Percentiles rank a stretch among this genome's conserved stretches.
Conservation (phyloP, 2,113 vertebrate genomes). For the Pluvialis apricaria region DNA sequence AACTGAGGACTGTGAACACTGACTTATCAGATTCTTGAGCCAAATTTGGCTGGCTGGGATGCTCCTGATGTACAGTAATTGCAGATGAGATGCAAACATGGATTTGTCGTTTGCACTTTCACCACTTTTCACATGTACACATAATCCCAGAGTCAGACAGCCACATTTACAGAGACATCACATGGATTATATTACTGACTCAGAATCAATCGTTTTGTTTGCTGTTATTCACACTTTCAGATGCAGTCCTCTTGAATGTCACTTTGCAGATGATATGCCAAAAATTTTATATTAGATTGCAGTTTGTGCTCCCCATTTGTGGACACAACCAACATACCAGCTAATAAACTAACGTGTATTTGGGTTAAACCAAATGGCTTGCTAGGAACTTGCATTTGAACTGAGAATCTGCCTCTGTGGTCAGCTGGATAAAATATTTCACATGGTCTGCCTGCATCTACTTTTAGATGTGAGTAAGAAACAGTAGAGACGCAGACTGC, state of each 20-base stretch:
- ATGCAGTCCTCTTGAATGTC: background rate
- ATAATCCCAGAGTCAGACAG: background rate
- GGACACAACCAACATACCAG: background rate
- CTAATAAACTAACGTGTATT: background rate
- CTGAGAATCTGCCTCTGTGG: background rate
- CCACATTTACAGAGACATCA: background rate
- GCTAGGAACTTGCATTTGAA: background rate
- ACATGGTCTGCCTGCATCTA: background rate
- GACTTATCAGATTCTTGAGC: background rate
- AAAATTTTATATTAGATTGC: background rate
- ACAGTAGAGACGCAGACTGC: fast-evolving
- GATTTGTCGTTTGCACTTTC: background rate
- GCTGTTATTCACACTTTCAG: background rate
- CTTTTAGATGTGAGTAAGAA: background rate
- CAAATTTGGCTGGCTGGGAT: background rate
- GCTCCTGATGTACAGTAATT: background rate
- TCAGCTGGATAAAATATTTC: background rate
- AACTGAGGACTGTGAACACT: background rate
- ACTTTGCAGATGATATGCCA: background rate
- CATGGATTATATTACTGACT: background rate
- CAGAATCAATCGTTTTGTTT: background rate
- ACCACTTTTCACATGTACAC: background rate
- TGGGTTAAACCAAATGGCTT: background rate
- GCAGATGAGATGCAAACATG: background rate
- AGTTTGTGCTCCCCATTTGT: background rate